Conservation (phyloP, 2,113 vertebrate species). For the Alouatta palliata region DNA sequence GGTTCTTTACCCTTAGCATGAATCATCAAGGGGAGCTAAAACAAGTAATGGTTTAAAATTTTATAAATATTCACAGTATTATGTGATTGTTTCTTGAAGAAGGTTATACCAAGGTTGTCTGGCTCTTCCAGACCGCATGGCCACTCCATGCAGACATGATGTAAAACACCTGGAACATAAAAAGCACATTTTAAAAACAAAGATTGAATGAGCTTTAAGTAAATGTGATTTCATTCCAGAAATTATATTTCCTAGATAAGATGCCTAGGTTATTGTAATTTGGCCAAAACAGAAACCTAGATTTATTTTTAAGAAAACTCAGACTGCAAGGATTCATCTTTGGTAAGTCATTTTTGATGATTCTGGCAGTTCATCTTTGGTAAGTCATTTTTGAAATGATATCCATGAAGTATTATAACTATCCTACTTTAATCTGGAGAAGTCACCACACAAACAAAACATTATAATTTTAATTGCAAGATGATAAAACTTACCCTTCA, state of each 20-base stretch:
- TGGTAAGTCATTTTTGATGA: constrained; percentile 27
- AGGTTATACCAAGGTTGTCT: not conserved
- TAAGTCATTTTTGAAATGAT: constrained; percentile 5
- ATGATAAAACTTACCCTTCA: constrained; percentile 16
- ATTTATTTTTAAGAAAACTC: constrained; percentile 31
- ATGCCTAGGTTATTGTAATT: not conserved
- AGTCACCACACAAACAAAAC: not conserved
- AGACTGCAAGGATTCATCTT: not conserved
- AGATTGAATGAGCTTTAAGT: not conserved
- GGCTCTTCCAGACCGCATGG: not conserved
- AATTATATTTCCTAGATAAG: constrained; percentile 29
- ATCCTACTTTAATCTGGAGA: not conserved
- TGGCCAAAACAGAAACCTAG: not conserved
- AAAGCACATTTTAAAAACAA: not conserved
- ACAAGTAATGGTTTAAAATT: constrained; percentile 39
- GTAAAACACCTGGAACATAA: not conserved
- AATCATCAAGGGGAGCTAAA: constrained; percentile 63
- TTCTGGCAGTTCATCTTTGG: constrained; percentile 4
- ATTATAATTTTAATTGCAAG: constrained; percentile 22
- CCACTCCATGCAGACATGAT: not conserved
- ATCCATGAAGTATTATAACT: not conserved
- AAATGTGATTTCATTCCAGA: constrained; percentile 32
- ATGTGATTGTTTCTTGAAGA: not conserved
- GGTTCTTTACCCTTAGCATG: constrained; percentile 51
- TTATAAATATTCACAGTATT: not conserved